A percentile compares a stretch with the other conserved stretches of the same genome.
Conservation (phyloP, 2,888 invertebrate species). For the Noctua fimbriata region DNA sequence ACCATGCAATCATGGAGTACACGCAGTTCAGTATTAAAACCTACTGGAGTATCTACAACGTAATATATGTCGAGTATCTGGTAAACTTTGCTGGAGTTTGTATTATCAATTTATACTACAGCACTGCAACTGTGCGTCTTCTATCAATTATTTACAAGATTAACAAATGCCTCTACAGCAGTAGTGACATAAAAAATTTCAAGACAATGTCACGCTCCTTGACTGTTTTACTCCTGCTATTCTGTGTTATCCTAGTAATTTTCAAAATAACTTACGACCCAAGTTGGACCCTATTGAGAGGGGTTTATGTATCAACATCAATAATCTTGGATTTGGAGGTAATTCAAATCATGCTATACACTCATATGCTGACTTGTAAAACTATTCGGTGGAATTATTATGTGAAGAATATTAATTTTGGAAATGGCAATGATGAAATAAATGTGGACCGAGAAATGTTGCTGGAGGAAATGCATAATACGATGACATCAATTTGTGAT, state of each 20-base stretch:
- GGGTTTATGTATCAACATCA: conserved; percentile 34
- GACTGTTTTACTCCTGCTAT: conserved; percentile 15
- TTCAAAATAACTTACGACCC: conserved; percentile 47
- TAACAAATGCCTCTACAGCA: conserved; percentile 10
- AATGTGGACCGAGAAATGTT: conserved; percentile 17
- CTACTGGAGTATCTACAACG: conserved; percentile 30
- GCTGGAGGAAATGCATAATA: conserved; percentile 23
- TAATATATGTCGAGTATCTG: conserved; percentile 42
- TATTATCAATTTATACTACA: conserved; percentile 39
- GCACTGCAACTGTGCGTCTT: conserved; percentile 28
- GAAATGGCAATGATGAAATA: conserved; percentile 27
- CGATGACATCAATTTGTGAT: conserved; percentile 24
- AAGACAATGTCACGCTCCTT: conserved; percentile 13
- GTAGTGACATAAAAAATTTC: conserved; percentile 22
- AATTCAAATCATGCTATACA: conserved; percentile 25
- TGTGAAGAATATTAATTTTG: conserved; percentile 37
- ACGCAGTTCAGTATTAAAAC: conserved; percentile 9
- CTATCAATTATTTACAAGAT: conserved; percentile 40
- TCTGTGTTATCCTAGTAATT: background rate
- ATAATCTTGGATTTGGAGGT: conserved; percentile 51
- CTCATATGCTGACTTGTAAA: conserved; percentile 40
- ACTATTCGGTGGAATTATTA: conserved; percentile 41
- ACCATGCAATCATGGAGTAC: conserved; percentile 3
- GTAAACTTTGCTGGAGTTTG: conserved; percentile 26
- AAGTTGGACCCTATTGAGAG: conserved; percentile 37